phyloP scores from a whole-genome alignment of 2,888 invertebrate species.

The Chrysolina americana region DNA sequence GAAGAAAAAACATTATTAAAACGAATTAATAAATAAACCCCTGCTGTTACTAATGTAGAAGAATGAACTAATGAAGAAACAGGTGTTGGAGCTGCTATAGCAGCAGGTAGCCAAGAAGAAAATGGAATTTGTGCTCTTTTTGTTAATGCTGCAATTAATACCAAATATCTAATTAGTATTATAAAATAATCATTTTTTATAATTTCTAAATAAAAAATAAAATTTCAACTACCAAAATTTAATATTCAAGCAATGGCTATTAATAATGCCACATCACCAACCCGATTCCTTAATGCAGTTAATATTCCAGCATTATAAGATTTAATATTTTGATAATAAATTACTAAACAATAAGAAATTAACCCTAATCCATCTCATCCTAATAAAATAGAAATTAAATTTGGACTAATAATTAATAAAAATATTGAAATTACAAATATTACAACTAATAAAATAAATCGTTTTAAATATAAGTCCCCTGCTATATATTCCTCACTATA shows the following conservation, averaged over 20 bases:
- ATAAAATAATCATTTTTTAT: slow-evolving; percentile 33
- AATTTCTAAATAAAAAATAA: slow-evolving; percentile 39
- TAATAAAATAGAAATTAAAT: slow-evolving; percentile 73
- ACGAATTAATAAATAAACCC: slow-evolving; percentile 29
- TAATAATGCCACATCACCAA: slow-evolving; percentile 81
- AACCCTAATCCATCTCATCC: slow-evolving; percentile 83
- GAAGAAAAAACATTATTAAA: slow-evolving; percentile 23
- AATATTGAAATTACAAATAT: slow-evolving; percentile 80
- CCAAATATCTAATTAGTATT: slow-evolving; percentile 36
- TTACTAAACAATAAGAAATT: slow-evolving; percentile 81
- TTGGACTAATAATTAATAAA: slow-evolving; percentile 43
- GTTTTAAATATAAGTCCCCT: slow-evolving; percentile 73
- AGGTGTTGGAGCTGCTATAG: slow-evolving; percentile 39
- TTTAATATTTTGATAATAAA: slow-evolving; percentile 80
- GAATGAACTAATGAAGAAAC: slow-evolving; percentile 36
- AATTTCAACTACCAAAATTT: slow-evolving; percentile 43
- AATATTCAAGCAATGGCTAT: slow-evolving; percentile 61
- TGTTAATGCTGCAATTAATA: slow-evolving; percentile 74
- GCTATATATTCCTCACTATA: slow-evolving; percentile 78
- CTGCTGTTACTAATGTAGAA: slow-evolving; percentile 64
- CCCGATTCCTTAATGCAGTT: slow-evolving; percentile 81
- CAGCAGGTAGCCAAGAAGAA: slow-evolving; percentile 72
- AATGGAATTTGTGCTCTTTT: slow-evolving; percentile 88
- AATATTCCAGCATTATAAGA: slow-evolving; percentile 81
- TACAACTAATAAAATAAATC: slow-evolving; percentile 78